Evolutionary conservation across 2,888 invertebrate genomes (phyloP).

Genomic region (Empis stercorea): DNA sequence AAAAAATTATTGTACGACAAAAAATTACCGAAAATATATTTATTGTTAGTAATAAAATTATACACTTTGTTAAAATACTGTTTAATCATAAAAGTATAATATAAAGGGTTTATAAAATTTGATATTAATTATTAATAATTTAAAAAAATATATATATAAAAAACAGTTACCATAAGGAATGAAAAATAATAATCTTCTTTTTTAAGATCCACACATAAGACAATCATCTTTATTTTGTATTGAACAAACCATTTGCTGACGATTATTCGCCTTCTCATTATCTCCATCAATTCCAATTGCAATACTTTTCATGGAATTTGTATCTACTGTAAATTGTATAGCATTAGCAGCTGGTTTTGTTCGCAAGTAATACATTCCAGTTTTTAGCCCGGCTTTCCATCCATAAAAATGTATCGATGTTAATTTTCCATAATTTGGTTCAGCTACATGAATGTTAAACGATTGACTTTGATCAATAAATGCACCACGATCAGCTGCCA

Average conservation of each 20-base stretch:
- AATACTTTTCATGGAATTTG: constrained; percentile 34
- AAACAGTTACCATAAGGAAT: no score
- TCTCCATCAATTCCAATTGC: background rate
- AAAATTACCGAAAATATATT: no score
- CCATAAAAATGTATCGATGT: constrained; percentile 94
- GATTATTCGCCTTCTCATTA: background rate
- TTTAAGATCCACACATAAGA: constrained; percentile 63
- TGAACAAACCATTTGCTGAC: constrained; percentile 54
- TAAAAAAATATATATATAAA: no score
- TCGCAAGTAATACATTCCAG: constrained; percentile 91
- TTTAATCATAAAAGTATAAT: no score
- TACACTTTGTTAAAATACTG: no score
- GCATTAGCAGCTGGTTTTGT: constrained; percentile 88
- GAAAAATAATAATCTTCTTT: no score
- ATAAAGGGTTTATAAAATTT: no score
- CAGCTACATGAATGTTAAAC: constrained; percentile 85
- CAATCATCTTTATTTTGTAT: constrained; percentile 71
- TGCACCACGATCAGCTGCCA: constrained; percentile 91
- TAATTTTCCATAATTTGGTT: constrained; percentile 76
- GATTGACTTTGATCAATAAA: constrained; percentile 96
- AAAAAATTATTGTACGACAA: no score
- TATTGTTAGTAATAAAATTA: no score
- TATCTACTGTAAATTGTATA: constrained; percentile 91
- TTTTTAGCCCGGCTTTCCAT: constrained; percentile 91
- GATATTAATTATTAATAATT: no score